Conservation (phyloP, 2,113 vertebrate species). For the Saccopteryx leptura region DNA sequence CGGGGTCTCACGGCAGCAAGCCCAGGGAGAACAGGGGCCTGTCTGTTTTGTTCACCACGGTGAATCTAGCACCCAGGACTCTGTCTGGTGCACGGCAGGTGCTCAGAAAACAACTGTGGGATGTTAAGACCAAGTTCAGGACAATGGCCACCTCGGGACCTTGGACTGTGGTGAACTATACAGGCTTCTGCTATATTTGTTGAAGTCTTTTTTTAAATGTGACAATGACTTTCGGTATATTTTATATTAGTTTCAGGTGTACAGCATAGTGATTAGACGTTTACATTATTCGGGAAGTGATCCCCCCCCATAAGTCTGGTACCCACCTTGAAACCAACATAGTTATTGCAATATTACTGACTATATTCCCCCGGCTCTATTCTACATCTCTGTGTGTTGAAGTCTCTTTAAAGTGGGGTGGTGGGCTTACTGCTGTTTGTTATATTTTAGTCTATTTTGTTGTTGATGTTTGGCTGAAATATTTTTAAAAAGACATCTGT, state of each 20-base stretch:
- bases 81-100: neutral
- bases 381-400: neutral
- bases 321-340: neutral
- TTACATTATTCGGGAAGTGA: neutral
- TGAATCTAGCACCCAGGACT: neutral
- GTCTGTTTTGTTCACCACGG: neutral
- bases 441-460: neutral
- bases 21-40: neutral
- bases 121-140: neutral
- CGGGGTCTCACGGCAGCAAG: accelerated
- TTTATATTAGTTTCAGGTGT: neutral
- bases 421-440: neutral
- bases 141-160: neutral
- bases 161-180: neutral
- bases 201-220: neutral
- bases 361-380: neutral
- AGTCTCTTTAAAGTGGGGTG: neutral
- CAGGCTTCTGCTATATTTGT: neutral
- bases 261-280: neutral
- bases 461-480: conserved; percentile 8
- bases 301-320: neutral
- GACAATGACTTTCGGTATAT: neutral
- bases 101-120: neutral
- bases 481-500: neutral
- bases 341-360: neutral